Conservation (phyloP, 2,113 vertebrate genomes). For the Leptodactylus fuscus region DNA sequence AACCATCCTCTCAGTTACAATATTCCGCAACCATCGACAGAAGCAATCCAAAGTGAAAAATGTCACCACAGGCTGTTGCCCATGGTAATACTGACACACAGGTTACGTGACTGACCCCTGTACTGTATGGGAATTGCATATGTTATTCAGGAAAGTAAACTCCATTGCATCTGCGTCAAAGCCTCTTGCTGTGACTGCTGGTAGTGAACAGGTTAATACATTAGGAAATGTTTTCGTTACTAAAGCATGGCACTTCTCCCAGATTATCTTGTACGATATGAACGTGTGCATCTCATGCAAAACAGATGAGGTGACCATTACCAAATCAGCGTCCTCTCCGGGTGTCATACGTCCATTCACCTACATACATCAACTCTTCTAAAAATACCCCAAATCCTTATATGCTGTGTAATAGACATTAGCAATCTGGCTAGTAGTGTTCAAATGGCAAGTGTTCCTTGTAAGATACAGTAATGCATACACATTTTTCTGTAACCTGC, state of each 20-base stretch:
- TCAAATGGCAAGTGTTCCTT: background rate
- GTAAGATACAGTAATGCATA: background rate
- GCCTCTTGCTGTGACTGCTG: constrained; percentile 15
- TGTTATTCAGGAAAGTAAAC: background rate
- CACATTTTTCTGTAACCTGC: constrained; percentile 22
- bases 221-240: background rate
- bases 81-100: background rate
- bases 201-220: constrained; percentile 25
- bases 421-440: constrained; percentile 11
- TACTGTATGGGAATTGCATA: constrained; percentile 25
- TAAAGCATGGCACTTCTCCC: background rate
- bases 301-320: background rate
- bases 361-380: background rate
- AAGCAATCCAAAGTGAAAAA: background rate
- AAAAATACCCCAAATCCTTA: background rate
- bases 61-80: background rate
- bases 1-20: constrained; percentile 3
- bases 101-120: background rate
- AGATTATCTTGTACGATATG: background rate
- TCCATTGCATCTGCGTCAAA: background rate
- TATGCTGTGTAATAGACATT: background rate
- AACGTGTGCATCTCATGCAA: constrained; percentile 14
- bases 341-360: background rate
- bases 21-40: background rate
- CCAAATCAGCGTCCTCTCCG: background rate